Evolutionary conservation across 2,888 invertebrate species (phyloP).

Genomic region (Athetis lepigone): DNA sequence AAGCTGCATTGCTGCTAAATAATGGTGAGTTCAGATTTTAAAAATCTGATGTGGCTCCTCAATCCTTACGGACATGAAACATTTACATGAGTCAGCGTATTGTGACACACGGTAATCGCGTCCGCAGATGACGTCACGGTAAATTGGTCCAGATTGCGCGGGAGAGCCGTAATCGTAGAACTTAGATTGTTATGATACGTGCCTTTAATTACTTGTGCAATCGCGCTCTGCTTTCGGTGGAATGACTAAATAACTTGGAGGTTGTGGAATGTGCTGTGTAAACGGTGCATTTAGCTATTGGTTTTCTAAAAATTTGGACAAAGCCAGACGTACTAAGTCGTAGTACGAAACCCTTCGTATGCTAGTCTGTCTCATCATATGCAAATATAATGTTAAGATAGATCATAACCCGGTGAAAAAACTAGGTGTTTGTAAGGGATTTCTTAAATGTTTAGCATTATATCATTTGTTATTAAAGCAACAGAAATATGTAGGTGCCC

Average conservation of each 20-base stretch:
- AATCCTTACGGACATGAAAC: constrained; percentile 62
- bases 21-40: too few species aligned
- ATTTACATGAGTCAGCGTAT: constrained; percentile 66
- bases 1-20: too few species aligned
- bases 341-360: too few species aligned
- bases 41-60: too few species aligned
- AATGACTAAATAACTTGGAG: constrained; percentile 32
- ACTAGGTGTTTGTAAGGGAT: too few species aligned
- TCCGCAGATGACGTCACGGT: constrained; percentile 64
- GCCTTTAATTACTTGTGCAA: constrained; percentile 59
- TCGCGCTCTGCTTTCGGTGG: constrained; percentile 45
- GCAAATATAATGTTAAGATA: too few species aligned
- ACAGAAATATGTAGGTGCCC: too few species aligned
- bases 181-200: constrained; percentile 59
- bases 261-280: constrained; percentile 19
- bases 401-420: too few species aligned
- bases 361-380: too few species aligned
- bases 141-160: constrained; percentile 66
- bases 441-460: too few species aligned
- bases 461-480: too few species aligned
- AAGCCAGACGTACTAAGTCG: too few species aligned
- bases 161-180: constrained; percentile 56
- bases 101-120: constrained; percentile 62
- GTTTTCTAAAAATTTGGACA: neutral
- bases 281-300: neutral